A percentile compares a stretch with the other conserved stretches of the same genome.
Evolutionary conservation across 1,140 invertebrate species (phyloP).

Genomic region (Tyrophagus putrescentiae): DNA sequence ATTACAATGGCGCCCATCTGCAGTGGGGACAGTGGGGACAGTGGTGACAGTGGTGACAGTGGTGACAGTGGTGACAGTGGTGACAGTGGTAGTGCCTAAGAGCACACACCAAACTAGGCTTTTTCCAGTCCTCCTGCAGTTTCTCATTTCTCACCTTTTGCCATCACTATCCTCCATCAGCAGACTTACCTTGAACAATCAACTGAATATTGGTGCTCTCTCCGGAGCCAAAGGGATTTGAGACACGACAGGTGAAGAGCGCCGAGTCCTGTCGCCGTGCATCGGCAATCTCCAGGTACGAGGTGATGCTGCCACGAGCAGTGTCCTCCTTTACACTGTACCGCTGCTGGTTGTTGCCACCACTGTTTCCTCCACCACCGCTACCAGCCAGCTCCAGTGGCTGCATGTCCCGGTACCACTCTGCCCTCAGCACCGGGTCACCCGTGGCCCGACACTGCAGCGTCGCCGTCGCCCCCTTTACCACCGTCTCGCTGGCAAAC

Average conservation of each 20-base stretch:
- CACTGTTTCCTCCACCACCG: conserved; percentile 26
- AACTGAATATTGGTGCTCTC: conserved; percentile 35
- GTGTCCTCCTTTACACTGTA: conserved; percentile 17
- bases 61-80: too few relatives aligned
- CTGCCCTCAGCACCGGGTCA: conserved; percentile 33
- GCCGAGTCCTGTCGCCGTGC: conserved; percentile 35
- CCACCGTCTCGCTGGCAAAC: conserved; percentile 27
- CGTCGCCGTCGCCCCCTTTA: conserved; percentile 31
- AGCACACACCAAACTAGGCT: too few relatives aligned
- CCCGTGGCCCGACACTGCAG: conserved; percentile 36
- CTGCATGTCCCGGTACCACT: conserved; percentile 33
- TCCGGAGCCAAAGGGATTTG: conserved; percentile 31
- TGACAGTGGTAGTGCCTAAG: too few relatives aligned
- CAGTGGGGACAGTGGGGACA: too few relatives aligned
- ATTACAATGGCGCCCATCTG: too few relatives aligned
- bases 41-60: too few relatives aligned
- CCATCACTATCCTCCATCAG: too few relatives aligned
- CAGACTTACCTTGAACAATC: conserved; percentile 36
- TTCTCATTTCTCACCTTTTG: too few relatives aligned
- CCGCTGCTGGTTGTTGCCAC: conserved; percentile 26
- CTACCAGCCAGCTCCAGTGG: conserved; percentile 19
- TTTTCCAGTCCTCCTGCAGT: too few relatives aligned
- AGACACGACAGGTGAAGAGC: conserved; percentile 36
- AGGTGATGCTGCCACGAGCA: neutral
- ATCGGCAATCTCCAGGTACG: conserved; percentile 31